These are phyloP conservation scores for Arctia plantaginis DNA, from an alignment of 2,888 invertebrate genomes.

Conservation along the genomic window DNA sequence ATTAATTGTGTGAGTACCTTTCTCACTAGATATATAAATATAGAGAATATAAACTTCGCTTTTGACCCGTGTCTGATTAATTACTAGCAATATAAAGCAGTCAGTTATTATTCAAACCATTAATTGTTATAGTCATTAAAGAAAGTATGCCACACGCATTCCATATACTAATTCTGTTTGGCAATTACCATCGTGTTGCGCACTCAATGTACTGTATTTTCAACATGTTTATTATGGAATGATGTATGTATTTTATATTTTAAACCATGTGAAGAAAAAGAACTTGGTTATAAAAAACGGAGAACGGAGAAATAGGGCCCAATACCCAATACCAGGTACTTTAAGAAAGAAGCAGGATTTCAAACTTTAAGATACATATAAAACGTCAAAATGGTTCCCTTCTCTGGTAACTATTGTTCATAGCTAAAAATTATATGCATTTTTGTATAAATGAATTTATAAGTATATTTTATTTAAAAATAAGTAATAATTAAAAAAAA, in stretches of 20 bases:
- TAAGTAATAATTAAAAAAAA: too few relatives aligned
- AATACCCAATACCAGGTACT: not conserved
- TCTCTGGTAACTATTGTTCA: not conserved
- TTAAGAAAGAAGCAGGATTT: not conserved
- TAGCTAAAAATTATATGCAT: too few relatives aligned
- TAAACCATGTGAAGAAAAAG: not conserved
- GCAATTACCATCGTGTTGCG: not conserved
- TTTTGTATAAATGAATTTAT: too few relatives aligned
- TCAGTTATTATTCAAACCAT: conserved; percentile 8
- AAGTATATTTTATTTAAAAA: too few relatives aligned
- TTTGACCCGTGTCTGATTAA: conserved; percentile 22
- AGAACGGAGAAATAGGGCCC: too few relatives aligned
- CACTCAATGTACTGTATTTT: not conserved
- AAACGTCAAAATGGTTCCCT: not conserved
- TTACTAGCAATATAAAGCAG: conserved; percentile 13
- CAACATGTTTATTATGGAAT: not conserved
- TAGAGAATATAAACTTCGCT: conserved; percentile 23
- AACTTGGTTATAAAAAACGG: not conserved
- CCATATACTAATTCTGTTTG: not conserved
- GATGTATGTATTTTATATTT: not conserved
- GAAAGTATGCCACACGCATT: conserved; percentile 15
- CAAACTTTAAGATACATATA: not conserved
- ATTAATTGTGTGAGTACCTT: not conserved
- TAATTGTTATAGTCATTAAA: conserved; percentile 14
- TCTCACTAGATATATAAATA: not conserved